Conservation (phyloP, 2,888 invertebrate species). For the Macroteleia sp. region DNA sequence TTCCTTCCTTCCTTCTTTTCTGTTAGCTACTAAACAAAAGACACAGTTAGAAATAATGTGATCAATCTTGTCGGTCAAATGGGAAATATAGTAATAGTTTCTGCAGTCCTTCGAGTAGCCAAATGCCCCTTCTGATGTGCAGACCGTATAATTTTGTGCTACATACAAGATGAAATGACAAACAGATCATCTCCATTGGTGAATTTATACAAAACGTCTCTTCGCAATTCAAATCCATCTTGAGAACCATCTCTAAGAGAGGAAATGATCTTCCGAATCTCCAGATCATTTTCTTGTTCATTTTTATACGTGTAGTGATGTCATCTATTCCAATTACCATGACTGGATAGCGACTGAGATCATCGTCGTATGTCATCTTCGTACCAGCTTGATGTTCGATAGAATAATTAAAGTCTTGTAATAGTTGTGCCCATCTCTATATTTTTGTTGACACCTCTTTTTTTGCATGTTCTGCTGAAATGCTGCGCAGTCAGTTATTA, state of each 20-base stretch:
- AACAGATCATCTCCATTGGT: not conserved
- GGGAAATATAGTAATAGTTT: not conserved
- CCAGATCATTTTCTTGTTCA: not conserved
- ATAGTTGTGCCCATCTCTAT: not conserved
- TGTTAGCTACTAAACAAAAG: not conserved
- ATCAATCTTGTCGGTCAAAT: not conserved
- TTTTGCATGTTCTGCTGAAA: slow-evolving; percentile 1
- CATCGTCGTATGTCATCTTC: slow-evolving; percentile 36
- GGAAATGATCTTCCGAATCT: too few relatives aligned
- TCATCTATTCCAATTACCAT: slow-evolving; percentile 11
- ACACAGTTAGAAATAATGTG: not conserved
- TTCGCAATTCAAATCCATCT: not conserved
- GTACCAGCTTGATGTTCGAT: not conserved
- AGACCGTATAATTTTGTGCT: not conserved
- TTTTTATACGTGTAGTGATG: too few relatives aligned
- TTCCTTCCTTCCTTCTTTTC: slow-evolving; percentile 3
- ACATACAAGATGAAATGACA: not conserved
- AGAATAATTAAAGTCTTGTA: slow-evolving; percentile 6
- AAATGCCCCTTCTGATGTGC: slow-evolving; percentile 3
- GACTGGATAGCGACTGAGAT: slow-evolving; percentile 48
- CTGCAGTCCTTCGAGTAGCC: not conserved
- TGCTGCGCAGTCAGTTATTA: not conserved
- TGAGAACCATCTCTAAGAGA: not conserved
- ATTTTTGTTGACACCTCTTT: slow-evolving; percentile 4
- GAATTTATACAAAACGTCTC: not conserved